phyloP scores from a whole-genome alignment of 2,888 invertebrate genomes.

The Leucania comma region DNA sequence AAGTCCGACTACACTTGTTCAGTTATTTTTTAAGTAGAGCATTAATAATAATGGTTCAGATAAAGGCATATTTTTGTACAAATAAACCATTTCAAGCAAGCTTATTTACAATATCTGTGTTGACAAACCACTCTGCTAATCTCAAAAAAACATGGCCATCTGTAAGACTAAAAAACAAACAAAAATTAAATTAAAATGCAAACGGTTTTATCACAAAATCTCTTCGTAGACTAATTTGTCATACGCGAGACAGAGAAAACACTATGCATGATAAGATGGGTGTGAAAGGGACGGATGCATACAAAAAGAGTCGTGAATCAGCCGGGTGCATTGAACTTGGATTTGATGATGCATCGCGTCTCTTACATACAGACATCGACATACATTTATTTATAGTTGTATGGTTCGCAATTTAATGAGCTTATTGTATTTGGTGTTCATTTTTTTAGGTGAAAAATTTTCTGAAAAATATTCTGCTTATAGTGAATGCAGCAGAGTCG shows the following conservation, averaged over 20 bases:
- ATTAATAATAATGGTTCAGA: too few species aligned
- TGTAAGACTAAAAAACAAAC: constrained; percentile 42
- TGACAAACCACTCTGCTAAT: constrained; percentile 15
- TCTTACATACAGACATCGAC: constrained; percentile 46
- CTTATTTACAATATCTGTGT: constrained; percentile 5
- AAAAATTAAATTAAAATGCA: constrained; percentile 24
- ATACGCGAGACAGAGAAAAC: constrained; percentile 59
- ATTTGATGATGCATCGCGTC: constrained; percentile 80
- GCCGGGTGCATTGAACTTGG: constrained; percentile 74
- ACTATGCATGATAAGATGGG: constrained; percentile 68
- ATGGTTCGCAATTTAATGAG: constrained; percentile 40
- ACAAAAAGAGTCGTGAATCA: constrained; percentile 81
- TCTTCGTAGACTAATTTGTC: constrained; percentile 50
- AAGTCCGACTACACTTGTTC: too few species aligned
- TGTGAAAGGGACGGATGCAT: constrained; percentile 67
- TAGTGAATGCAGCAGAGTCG: too few species aligned
- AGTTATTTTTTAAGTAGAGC: too few species aligned
- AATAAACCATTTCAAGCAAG: too few species aligned
- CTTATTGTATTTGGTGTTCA: background rate
- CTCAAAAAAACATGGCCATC: constrained; percentile 37
- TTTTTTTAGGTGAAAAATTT: background rate
- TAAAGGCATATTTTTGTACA: too few species aligned
- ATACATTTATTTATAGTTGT: constrained; percentile 54
- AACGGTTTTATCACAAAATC: constrained; percentile 52
- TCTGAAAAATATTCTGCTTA: too few species aligned